Evolutionary conservation across 2,113 vertebrate genomes (phyloP).

Genomic region (Solenodon paradoxus): DNA sequence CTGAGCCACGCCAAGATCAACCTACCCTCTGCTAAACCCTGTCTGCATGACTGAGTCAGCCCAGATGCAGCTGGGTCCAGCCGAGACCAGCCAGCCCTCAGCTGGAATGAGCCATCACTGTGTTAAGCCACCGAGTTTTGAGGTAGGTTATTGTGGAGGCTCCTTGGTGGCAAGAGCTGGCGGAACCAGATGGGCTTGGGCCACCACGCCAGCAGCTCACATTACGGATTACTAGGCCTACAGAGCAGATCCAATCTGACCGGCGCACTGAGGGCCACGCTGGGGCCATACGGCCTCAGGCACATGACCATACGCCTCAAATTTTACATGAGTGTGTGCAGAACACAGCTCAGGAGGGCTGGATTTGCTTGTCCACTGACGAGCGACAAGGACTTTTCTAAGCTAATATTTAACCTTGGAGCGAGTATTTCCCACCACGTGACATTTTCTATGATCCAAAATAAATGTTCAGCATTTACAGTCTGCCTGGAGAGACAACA

Average conservation of each 20-base stretch:
- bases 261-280: background rate
- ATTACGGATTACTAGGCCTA: background rate
- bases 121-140: background rate
- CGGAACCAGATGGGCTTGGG: background rate
- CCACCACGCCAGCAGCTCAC: background rate
- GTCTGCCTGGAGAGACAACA: conserved; percentile 19
- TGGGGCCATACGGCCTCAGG: background rate
- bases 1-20: background rate
- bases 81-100: background rate
- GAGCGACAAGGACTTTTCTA: background rate
- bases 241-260: background rate
- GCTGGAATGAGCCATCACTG: background rate
- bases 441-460: conserved; percentile 12
- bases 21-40: background rate
- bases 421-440: background rate
- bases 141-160: background rate
- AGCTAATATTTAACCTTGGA: conserved; percentile 19
- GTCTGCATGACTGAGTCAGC: background rate
- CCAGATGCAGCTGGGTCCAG: background rate
- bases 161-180: background rate
- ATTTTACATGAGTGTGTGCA: background rate
- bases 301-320: background rate
- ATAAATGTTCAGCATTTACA: conserved; percentile 1
- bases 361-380: background rate
- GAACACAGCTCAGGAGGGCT: background rate